Evolutionary conservation across 2,888 invertebrate species (phyloP), one percentile per base, ranked within the genome.

Genomic region (Ditula angustiorana): DNA sequence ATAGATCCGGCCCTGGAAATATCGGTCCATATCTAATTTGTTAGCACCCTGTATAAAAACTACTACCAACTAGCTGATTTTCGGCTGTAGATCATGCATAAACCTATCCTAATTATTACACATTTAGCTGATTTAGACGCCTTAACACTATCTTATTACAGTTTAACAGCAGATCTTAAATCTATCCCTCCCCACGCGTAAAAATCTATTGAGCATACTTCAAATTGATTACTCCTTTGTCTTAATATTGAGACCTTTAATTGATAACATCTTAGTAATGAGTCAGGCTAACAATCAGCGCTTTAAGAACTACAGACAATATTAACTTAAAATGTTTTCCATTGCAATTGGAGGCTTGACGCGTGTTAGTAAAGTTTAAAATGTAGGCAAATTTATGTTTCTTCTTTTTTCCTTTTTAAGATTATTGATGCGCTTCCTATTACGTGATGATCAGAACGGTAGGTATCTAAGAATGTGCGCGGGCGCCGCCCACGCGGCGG

Each of bases 181-280:
- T 26, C 26, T 16, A 35, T 3, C 21, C 28, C 21, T 52, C 13
- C 30, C 30, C 30, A 35, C 8, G 21, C 21, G 4, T n/a, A 23
- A 35, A 10, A 5, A 13, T 13, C n/a, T 26, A 53, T 28, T 10
- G n/a, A 52, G 7, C 44, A 33, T 23, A 37, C 44, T 13, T 52
- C 44, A 46, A 28, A 63, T 53, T 64, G 59, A 64, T 64, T 53
- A 23, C 37, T 53, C 28, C 46, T 53, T 59, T 64, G 64, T 64
- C 37, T 37, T 35, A 44, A 46, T 53, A 59, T 59, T 53, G 8
- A 58, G 44, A 59, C 28, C 52, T 59, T 53, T 53, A 62, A 63
- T 63, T 59, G 64, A 64, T 64, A 53, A 21, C 57, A 52, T 63
- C 63, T 57, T 53, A 26, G 26, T 64, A 64, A 59, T 59, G 53